Percentiles rank a stretch among this genome's conserved stretches.
Evolutionary conservation across 1,140 invertebrate genomes (phyloP).

Genomic region (Amphibalanus amphitrite): DNA sequence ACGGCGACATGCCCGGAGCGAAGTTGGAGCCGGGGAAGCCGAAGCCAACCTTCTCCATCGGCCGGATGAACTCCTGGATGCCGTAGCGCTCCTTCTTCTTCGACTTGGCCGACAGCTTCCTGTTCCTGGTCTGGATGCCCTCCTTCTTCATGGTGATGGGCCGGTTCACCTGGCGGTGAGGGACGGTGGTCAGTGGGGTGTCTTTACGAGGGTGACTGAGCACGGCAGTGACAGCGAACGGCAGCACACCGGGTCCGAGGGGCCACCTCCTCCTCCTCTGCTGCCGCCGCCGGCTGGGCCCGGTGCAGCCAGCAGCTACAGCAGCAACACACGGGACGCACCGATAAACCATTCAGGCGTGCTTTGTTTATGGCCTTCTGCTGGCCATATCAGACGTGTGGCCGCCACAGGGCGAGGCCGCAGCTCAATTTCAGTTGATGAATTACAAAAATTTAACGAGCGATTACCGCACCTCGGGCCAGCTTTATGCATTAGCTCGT

Average conservation of each 20-base stretch:
- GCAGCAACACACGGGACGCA: neutral
- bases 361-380: neutral
- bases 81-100: conserved; percentile 55
- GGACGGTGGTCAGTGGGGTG: neutral
- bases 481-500: neutral
- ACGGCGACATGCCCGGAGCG: neutral
- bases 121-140: conserved; percentile 91
- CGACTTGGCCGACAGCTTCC: conserved; percentile 84
- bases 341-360: neutral
- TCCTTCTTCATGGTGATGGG: conserved; percentile 98
- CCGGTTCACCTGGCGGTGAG: conserved; percentile 71
- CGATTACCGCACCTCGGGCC: neutral
- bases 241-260: no score
- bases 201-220: neutral
- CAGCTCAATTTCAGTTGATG: neutral
- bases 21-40: conserved; percentile 4
- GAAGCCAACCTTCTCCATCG: conserved; percentile 2
- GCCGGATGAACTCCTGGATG: conserved; percentile 1
- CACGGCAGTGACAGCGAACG: no score
- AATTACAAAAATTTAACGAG: conserved; percentile 1
- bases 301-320: neutral
- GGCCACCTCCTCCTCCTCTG: no score
- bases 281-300: no score
- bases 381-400: neutral
- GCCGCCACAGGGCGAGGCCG: no score